Evolutionary conservation across 2,797 vertebrate genomes (phyloP).

Genomic region (Myotis findleyi): DNA sequence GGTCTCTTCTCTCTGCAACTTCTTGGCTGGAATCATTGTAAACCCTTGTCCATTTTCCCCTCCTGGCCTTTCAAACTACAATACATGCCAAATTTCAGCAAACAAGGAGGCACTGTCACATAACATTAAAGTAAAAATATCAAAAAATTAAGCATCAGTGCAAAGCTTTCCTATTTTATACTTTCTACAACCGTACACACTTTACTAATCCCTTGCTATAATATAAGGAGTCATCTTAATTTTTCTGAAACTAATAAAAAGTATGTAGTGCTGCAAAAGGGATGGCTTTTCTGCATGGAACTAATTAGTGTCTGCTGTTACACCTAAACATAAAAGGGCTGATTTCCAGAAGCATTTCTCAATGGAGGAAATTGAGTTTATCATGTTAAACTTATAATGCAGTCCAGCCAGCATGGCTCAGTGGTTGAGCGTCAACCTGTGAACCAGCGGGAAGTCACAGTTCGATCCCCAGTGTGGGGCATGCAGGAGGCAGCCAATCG

Average conservation of each 20-base stretch:
- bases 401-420: too few relatives aligned
- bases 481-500: too few relatives aligned
- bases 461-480: too few relatives aligned
- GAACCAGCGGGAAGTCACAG: too few relatives aligned
- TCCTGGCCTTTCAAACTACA: not conserved
- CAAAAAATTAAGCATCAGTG: not conserved
- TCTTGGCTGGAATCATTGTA: not conserved
- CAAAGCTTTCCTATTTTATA: not conserved
- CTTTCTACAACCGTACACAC: not conserved
- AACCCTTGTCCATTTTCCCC: not conserved
- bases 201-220: not conserved
- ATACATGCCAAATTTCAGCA: not conserved
- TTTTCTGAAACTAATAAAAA: slow-evolving; percentile 41
- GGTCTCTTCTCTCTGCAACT: not conserved
- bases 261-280: not conserved
- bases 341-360: not conserved
- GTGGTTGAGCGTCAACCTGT: too few relatives aligned
- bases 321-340: not conserved
- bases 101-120: not conserved
- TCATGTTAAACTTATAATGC: not conserved
- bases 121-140: not conserved
- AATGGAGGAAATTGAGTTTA: not conserved
- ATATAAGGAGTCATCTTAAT: not conserved
- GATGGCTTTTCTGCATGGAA: not conserved
- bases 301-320: not conserved